phyloP scores from a whole-genome alignment of 2,797 vertebrate genomes.

The Pseudochromis fuscus region DNA sequence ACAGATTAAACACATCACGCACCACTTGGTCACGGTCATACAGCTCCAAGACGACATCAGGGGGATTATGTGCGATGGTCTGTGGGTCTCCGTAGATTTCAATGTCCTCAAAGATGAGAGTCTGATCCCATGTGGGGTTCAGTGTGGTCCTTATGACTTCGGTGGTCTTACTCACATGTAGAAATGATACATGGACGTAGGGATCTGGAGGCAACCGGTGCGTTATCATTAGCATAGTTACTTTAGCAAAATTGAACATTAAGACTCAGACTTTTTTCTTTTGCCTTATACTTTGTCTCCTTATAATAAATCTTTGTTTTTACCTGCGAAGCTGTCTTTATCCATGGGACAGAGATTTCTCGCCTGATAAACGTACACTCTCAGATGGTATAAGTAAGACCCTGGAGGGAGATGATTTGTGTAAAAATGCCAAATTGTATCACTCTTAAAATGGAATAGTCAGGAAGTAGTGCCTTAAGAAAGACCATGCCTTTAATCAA shows the following conservation, averaged over 20 bases:
- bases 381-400: constrained; percentile 91
- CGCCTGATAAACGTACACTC: constrained; percentile 96
- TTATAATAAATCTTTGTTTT: constrained; percentile 35
- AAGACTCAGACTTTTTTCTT: neutral
- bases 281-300: neutral
- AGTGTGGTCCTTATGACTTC: constrained; percentile 91
- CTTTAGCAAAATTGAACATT: neutral
- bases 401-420: constrained; percentile 73
- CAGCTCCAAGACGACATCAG: constrained; percentile 91
- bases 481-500: constrained; percentile 55
- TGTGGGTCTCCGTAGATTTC: constrained; percentile 95
- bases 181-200: constrained; percentile 95
- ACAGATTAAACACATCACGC: constrained; percentile 34
- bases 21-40: constrained; percentile 98
- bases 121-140: constrained; percentile 98
- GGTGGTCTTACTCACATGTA: constrained; percentile 96
- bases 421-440: constrained; percentile 15
- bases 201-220: constrained; percentile 86
- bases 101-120: constrained; percentile 94
- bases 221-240: neutral
- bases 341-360: constrained; percentile 95
- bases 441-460: constrained; percentile 1
- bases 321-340: constrained; percentile 99
- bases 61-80: constrained; percentile 87
- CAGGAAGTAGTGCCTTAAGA: constrained; percentile 31